Conservation (phyloP, 2,888 invertebrate genomes). For the Eueremaeus valkanovi region DNA sequence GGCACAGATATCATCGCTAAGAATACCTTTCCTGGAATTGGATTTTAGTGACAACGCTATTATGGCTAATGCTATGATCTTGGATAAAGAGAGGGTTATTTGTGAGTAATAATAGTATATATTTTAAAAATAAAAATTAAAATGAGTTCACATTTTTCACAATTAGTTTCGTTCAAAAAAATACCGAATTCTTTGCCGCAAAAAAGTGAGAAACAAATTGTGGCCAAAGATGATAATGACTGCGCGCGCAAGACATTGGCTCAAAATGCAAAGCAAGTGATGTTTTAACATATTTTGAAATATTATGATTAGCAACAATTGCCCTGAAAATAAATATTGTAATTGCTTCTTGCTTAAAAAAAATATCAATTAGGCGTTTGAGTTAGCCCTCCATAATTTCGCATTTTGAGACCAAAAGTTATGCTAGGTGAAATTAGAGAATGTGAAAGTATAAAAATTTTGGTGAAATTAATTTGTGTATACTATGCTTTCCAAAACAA, state of each 20-base stretch:
- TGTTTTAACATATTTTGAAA: not conserved
- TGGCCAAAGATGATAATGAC: not conserved
- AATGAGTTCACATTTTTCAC: not conserved
- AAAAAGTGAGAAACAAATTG: not conserved
- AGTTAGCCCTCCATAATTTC: too few relatives aligned
- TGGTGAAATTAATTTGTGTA: too few relatives aligned
- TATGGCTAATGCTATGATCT: conserved; percentile 1
- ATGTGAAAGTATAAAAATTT: too few relatives aligned
- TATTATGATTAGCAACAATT: not conserved
- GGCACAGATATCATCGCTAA: not conserved
- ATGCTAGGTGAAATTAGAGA: too few relatives aligned
- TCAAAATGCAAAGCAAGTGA: not conserved
- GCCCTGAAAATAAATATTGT: too few relatives aligned
- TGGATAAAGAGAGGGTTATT: not conserved
- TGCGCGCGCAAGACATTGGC: not conserved
- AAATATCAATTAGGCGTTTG: too few relatives aligned
- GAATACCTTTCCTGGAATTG: not conserved
- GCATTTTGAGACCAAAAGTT: too few relatives aligned
- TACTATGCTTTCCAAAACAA: too few relatives aligned
- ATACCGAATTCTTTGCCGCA: not conserved
- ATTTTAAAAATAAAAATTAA: too few relatives aligned
- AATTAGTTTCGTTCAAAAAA: not conserved
- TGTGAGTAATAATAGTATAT: not conserved
- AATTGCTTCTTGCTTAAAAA: too few relatives aligned
- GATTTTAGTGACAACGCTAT: not conserved